phyloP scores from a whole-genome alignment of 1,140 invertebrate species.

The Solenopsis fugax region DNA sequence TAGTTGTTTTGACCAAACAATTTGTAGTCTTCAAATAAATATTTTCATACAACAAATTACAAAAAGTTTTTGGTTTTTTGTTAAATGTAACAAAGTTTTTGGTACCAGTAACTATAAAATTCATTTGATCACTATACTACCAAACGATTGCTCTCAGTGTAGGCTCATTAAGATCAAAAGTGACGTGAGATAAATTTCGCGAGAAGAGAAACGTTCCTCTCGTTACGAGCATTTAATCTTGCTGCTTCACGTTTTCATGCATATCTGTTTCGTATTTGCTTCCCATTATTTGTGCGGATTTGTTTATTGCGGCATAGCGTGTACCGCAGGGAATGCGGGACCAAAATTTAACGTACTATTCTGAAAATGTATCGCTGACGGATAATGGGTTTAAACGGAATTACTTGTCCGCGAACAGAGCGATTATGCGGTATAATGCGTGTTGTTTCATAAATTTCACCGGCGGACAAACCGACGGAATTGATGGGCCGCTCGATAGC shows the following conservation, averaged over 20 bases:
- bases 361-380: constrained; percentile 17
- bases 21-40: too few species aligned
- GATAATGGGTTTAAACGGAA: constrained; percentile 13
- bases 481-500: constrained; percentile 42
- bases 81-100: too few species aligned
- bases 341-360: constrained; percentile 12
- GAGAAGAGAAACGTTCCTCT: background rate
- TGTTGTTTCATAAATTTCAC: constrained; percentile 47
- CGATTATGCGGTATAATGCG: constrained; percentile 48
- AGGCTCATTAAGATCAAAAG: background rate
- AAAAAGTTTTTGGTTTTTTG: too few species aligned
- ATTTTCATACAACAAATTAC: too few species aligned
- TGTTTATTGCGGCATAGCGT: background rate
- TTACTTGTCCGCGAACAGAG: constrained; percentile 33
- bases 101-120: too few species aligned
- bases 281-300: constrained; percentile 9
- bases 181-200: background rate
- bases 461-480: constrained; percentile 24
- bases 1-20: too few species aligned
- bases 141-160: too few species aligned
- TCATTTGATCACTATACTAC: too few species aligned
- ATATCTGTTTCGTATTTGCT: background rate
- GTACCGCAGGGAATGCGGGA: constrained; percentile 16
- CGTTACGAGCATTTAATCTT: background rate
- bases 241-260: background rate